Evolutionary conservation across 1,140 invertebrate species (phyloP).

Genomic region (Anadara kagoshimensis): DNA sequence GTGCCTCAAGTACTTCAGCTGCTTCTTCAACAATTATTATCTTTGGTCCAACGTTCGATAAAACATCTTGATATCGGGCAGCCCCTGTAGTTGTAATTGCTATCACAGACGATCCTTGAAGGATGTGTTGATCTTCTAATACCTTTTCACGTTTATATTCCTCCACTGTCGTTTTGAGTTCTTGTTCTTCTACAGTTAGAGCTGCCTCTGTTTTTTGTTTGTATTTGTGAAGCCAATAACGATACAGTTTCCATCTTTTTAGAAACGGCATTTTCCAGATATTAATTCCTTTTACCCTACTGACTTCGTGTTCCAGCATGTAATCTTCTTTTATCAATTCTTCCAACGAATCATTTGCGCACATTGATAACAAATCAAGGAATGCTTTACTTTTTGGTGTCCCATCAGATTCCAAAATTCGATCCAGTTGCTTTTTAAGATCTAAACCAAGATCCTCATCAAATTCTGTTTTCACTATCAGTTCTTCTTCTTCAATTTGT

Average conservation of each 20-base stretch:
- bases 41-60: constrained; percentile 57
- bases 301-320: neutral
- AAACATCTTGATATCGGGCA: constrained; percentile 54
- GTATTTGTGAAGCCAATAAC: constrained; percentile 60
- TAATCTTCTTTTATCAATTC: no score
- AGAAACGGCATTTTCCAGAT: constrained; percentile 41
- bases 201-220: constrained; percentile 25
- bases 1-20: constrained; percentile 65
- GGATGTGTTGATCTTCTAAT: constrained; percentile 56
- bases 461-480: constrained; percentile 16
- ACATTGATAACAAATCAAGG: no score
- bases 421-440: neutral
- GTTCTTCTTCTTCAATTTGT: constrained; percentile 30
- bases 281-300: constrained; percentile 17
- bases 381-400: no score
- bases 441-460: neutral
- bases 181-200: constrained; percentile 21
- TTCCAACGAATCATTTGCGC: no score
- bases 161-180: constrained; percentile 37
- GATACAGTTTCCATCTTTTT: constrained; percentile 68
- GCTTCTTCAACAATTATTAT: constrained; percentile 72
- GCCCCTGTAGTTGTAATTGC: constrained; percentile 72
- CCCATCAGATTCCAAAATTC: no score
- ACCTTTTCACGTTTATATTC: constrained; percentile 44
- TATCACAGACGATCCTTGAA: constrained; percentile 63